Evolutionary conservation across 2,113 vertebrate genomes (phyloP), one percentile per base, ranked within the genome.

Genomic region (Cyprinodon variegatus): DNA sequence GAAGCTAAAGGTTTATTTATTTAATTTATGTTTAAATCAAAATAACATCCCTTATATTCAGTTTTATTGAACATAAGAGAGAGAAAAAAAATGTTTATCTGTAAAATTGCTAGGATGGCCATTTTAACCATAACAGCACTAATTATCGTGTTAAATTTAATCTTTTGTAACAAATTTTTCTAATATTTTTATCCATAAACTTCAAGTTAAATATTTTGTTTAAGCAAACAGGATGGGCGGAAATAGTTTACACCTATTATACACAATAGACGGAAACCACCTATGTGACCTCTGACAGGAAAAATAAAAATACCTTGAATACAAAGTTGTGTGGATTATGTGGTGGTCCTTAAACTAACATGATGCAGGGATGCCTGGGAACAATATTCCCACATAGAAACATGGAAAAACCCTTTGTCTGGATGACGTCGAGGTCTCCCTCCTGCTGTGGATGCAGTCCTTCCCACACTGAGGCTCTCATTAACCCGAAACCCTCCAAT

Each of bases 371-470:
- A 83, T 76, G 45, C 17, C n/a, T 57, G 53, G 72, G 64, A 88
- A 81, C 85, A 89, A 71, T 59, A 78, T 79, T 86, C 77, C 74
- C 79, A 81, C 45, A 70, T 81, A 74, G 87, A 84, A 78, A 74
- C 76, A 88, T 50, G 89, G 89, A 87, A 91, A 91, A 88, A 80
- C 88, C 84, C 86, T 82, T 76, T 82, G 84, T 87, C 65, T 0
- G 65, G 65, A 61, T 89, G 89, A 89, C 76, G 37, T 83, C 76
- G 75, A 83, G 86, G 82, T 86, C 72, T 85, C 83, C 86, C 84
- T 72, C 87, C 84, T 83, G 82, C 84, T 83, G 84, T 29, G 84
- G 77, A 38, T 80, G 65, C 83, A 63, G 79, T 73, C 45, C 77
- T 72, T 86, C 80, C 85, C 83, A 84, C 79, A 74, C 41, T 72